These are phyloP conservation scores for Caerostris darwini DNA, from an alignment of 1,140 invertebrate species.

Conservation along the genomic window DNA sequence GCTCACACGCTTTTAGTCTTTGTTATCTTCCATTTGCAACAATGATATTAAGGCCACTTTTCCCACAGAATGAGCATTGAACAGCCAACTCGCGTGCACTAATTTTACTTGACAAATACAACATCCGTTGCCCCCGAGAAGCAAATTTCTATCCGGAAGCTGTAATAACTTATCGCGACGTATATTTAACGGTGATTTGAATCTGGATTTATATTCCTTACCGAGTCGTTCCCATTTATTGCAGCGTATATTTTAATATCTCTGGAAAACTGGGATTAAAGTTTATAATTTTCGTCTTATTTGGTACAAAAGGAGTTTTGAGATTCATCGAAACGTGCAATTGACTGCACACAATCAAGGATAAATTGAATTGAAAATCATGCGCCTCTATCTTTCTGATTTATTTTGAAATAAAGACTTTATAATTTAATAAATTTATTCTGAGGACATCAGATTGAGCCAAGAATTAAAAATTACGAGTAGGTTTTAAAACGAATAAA, in stretches of 20 bases:
- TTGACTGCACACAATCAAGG: neutral
- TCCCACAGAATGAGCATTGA: conserved; percentile 44
- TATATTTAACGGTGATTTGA: conserved; percentile 75
- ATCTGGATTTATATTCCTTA: conserved; percentile 50
- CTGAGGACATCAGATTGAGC: neutral
- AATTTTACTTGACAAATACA: conserved; percentile 73
- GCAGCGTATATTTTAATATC: conserved; percentile 28
- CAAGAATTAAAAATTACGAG: neutral
- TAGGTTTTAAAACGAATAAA: neutral
- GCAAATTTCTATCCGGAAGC: conserved; percentile 58
- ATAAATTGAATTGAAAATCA: neutral
- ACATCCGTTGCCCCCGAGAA: conserved; percentile 29
- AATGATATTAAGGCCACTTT: conserved; percentile 58
- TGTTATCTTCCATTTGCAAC: conserved; percentile 42
- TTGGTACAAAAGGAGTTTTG: conserved; percentile 39
- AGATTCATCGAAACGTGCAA: conserved; percentile 2
- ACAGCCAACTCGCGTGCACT: conserved; percentile 42
- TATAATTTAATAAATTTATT: neutral
- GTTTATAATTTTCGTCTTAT: conserved; percentile 37
- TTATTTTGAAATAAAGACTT: neutral
- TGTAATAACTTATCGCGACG: conserved; percentile 57
- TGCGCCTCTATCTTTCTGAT: neutral
- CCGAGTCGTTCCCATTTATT: conserved; percentile 59
- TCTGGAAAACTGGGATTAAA: conserved; percentile 43
- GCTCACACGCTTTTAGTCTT: neutral